Base-by-base conservation (phyloP, 2,888 invertebrate genomes). In the Diarsia dahlii region DNA sequence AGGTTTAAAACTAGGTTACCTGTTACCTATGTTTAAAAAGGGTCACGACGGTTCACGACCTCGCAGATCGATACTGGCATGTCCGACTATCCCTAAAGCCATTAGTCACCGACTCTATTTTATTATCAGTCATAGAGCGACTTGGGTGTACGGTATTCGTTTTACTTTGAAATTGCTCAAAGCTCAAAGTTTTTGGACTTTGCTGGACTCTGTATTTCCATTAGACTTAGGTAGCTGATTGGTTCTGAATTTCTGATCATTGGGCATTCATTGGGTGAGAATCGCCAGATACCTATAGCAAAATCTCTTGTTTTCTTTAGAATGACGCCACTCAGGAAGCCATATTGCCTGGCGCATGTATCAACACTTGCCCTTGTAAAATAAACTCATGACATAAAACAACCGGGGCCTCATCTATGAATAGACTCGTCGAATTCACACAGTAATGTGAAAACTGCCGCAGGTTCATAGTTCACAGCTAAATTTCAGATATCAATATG, bases 391-490 rank as follows among this genome's bases (percentile, higher is more conserved):
- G 71, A 72, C 71, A 77, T 52, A 62, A 56, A 71, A 54, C 52
- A 52, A 71, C 58, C 1, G 28, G 65, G 52, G 64, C n/a, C 34
- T 65, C 58, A 20, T 71, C 76, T 69, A 65, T 63, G 20, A 62
- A 76, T 74, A 76, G 66, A 64, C 20, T 34, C 52, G 23, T 68
- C 20, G 45, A 46, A 65, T 74, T 71, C 78, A 56, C 71, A 63
- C 50, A 62, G 6, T 48, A 45, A 71, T 71, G 58, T 67, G 71
- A 75, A 82, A 85, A 82, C 52, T 60, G 48, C 62, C 20, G 15
- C 70, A 66, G n/a, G 73, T 85, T 85, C 75, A 84, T 71, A 82
- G 78, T 82, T 82, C 84, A 78, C 48, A 74, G 78, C 54, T 73
- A 82, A 73, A 64, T 34, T 56, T 23, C 64, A 76, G 13, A 58